A percentile compares a stretch with the other conserved stretches of the same genome.
Conservation (phyloP, 2,888 invertebrate species). For the Ormia ochracea region DNA sequence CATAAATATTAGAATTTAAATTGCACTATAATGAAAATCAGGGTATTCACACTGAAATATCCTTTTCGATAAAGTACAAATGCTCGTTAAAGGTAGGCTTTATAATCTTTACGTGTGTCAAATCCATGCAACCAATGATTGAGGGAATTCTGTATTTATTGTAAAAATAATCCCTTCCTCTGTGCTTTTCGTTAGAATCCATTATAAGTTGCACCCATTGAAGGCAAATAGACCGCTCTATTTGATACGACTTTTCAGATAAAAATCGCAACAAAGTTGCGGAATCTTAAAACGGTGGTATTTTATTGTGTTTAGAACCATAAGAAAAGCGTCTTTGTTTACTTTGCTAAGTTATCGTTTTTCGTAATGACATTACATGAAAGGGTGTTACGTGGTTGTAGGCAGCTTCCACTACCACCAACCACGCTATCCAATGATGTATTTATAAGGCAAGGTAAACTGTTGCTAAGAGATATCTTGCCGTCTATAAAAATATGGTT, state of each 20-base stretch:
- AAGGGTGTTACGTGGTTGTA: background rate
- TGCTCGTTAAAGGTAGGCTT: background rate
- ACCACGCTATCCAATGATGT: background rate
- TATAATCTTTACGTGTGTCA: background rate
- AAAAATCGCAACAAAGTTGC: no score
- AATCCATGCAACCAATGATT: background rate
- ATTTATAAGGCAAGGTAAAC: background rate
- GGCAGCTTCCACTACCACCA: background rate
- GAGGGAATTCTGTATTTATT: background rate
- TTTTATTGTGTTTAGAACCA: background rate
- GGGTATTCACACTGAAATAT: background rate
- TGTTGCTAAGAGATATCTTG: background rate
- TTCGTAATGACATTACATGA: no score
- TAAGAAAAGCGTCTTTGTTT: background rate
- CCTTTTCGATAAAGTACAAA: background rate
- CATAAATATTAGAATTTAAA: background rate
- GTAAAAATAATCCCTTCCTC: background rate
- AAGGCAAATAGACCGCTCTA: no score
- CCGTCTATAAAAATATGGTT: slow-evolving; percentile 2
- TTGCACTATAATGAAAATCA: background rate
- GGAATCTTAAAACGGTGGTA: background rate
- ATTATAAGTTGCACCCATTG: background rate
- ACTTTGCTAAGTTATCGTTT: no score
- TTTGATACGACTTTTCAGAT: no score
- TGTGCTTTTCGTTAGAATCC: background rate